Conservation (phyloP, 2,888 invertebrate species). For the Andrena marginata region DNA sequence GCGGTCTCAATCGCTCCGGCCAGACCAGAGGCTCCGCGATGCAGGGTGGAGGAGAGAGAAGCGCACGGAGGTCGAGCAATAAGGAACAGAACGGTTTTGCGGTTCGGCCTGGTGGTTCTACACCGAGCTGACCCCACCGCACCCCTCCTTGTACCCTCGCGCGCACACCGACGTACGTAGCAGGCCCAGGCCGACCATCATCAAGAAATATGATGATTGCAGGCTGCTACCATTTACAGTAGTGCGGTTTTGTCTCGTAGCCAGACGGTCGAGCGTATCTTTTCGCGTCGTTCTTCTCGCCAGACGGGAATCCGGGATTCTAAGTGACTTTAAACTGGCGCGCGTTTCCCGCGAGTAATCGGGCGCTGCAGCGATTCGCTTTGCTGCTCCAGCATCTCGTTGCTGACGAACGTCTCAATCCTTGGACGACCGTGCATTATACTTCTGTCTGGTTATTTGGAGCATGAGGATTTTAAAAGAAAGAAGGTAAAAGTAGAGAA, state of each 20-base stretch:
- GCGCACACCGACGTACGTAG: conserved; percentile 43
- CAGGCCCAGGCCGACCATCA: conserved; percentile 73
- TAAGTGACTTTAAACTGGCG: conserved; percentile 57
- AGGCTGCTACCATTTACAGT: conserved; percentile 84
- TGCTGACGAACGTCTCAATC: conserved; percentile 26
- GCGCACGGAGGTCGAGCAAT: conserved; percentile 77
- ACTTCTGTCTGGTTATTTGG: background rate
- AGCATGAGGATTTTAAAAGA: background rate
- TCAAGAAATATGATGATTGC: conserved; percentile 84
- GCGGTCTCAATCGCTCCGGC: conserved; percentile 70
- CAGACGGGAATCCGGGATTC: conserved; percentile 44
- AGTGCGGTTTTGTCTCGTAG: conserved; percentile 79
- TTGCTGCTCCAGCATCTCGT: conserved; percentile 18
- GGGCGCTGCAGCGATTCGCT: conserved; percentile 19
- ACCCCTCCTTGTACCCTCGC: conserved; percentile 54
- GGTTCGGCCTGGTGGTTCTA: conserved; percentile 75
- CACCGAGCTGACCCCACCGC: conserved; percentile 49
- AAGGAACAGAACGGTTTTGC: conserved; percentile 82
- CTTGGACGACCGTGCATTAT: background rate
- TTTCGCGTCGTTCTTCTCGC: conserved; percentile 45
- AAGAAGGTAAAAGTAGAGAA: too few species aligned
- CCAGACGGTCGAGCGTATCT: conserved; percentile 44
- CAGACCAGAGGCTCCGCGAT: conserved; percentile 38
- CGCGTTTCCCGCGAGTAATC: conserved; percentile 45
- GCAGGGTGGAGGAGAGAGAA: conserved; percentile 58